phyloP scores from a whole-genome alignment of 2,888 invertebrate species.

The Lobophora halterata region DNA sequence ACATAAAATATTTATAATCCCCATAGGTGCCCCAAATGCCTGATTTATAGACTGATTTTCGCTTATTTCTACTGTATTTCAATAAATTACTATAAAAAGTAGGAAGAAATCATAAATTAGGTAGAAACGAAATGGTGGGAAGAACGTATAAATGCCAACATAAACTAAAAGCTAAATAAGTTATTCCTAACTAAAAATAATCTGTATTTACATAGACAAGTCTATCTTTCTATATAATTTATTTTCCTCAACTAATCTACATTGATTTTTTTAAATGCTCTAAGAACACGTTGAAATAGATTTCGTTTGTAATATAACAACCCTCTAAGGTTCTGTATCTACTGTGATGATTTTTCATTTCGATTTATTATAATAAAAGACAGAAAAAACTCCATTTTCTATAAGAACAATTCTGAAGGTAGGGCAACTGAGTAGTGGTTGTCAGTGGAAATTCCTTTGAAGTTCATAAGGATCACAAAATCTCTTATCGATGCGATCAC shows the following conservation, averaged over 20 bases:
- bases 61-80: slow-evolving; percentile 14
- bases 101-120: slow-evolving; percentile 24
- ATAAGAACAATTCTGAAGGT: no score
- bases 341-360: no score
- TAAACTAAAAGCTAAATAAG: slow-evolving; percentile 48
- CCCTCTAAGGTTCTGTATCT: no score
- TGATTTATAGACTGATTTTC: slow-evolving; percentile 19
- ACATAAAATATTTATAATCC: slow-evolving; percentile 28
- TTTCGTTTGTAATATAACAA: not conserved
- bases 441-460: no score
- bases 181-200: slow-evolving; percentile 35
- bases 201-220: slow-evolving; percentile 22
- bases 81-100: slow-evolving; percentile 15
- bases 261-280: no score
- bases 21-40: slow-evolving; percentile 25
- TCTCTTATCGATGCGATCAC: no score
- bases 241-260: no score
- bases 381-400: no score
- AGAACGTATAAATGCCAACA: slow-evolving; percentile 51
- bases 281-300: not conserved
- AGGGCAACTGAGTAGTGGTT: no score
- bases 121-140: slow-evolving; percentile 55
- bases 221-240: slow-evolving; percentile 6
- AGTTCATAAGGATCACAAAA: no score
- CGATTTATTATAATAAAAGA: no score